Base-by-base conservation (phyloP, 2,113 vertebrate species). In the Xenus cinereus region DNA sequence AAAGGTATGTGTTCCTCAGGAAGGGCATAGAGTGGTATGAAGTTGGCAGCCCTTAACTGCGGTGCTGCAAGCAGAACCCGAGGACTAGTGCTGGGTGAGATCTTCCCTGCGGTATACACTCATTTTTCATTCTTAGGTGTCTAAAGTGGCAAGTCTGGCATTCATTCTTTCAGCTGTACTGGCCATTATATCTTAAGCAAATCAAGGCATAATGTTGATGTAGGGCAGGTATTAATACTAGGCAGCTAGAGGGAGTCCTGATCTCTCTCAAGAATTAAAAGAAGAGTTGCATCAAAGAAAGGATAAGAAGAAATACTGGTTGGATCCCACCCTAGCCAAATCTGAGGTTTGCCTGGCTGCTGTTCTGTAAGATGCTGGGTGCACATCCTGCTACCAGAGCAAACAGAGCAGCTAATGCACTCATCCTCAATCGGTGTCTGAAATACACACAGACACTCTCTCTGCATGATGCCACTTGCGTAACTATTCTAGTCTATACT, bases 371-470 rank as follows among this genome's bases (percentile, higher is more conserved):
- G n/a, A 33, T 50, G 41, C 10, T 43, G 22, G 5, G 3, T 39
- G 50, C 48, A 67, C 0, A 0, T 43, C 20, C 30, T 1, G 7
- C 23, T 1, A 43, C 63, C 43, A 39, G 53, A 39, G 37, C 28
- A 60, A 66, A 26, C 13, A 48, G 41, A 28, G 32, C 2, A 2
- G 32, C 23, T 48, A 22, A 73, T 26, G 30, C 14, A 48, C 33
- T 72, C 35, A 32, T 72, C 27, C 46, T 81, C 22, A 53, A 17
- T 54, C 72, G 7, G 24, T 54, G 43, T 16, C 79, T 74, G 54
- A 39, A 50, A 0, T 2, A 17, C 62, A 43, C 46, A 56, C 12
- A 62, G 22, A 24, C 16, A 46, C 10, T 48, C 27, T 27, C 7
- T 74, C 51, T 14, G 4, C 2, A 2, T 62, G 46, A 32, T 89